Conservation (phyloP, 2,113 vertebrate species). For the Orthonyx spaldingii region DNA sequence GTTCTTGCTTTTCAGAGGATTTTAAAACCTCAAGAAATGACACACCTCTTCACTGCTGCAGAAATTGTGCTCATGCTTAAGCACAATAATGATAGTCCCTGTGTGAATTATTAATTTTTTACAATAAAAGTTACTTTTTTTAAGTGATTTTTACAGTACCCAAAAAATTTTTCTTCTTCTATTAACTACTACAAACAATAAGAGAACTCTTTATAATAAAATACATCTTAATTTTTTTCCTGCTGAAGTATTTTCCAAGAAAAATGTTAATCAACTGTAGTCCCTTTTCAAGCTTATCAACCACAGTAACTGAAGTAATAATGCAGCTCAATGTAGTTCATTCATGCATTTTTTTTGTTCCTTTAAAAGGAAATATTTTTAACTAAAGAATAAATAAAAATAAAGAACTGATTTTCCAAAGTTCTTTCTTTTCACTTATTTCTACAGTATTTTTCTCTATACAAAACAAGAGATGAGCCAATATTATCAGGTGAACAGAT, state of each 20-base stretch:
- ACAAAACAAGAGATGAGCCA: background rate
- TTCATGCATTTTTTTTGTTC: background rate
- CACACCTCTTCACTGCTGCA: background rate
- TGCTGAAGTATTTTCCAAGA: background rate
- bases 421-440: background rate
- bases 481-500: background rate
- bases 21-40: background rate
- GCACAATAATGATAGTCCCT: background rate
- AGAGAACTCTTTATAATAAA: background rate
- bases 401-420: background rate
- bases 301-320: background rate
- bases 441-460: background rate
- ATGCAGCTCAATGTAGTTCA: accelerated
- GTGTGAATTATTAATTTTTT: background rate
- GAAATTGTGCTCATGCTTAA: background rate
- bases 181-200: background rate
- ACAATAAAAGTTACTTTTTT: background rate
- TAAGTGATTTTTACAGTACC: background rate
- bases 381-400: background rate
- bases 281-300: background rate
- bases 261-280: background rate
- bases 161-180: background rate
- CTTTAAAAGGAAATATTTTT: background rate
- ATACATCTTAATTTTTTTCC: background rate
- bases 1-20: background rate